Percentiles rank a stretch among this genome's conserved stretches.
Conservation (phyloP, 2,113 vertebrate species). For the Piaya cayana region DNA sequence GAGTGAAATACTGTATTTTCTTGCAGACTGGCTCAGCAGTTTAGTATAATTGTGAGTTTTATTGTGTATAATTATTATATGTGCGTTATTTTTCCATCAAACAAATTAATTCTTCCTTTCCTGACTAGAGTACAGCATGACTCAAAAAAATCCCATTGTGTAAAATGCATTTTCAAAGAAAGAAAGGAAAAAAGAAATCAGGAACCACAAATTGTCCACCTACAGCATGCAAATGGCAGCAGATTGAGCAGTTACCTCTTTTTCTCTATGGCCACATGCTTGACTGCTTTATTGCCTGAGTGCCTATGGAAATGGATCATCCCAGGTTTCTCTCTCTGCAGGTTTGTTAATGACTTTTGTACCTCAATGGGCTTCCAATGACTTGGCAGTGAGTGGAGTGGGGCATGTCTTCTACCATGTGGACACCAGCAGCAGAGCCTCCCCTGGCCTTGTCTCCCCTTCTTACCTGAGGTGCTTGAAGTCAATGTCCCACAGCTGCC, state of each 20-base stretch:
- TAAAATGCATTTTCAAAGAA: not conserved
- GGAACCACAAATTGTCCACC: not conserved
- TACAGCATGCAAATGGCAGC: not conserved
- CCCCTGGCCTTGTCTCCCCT: not conserved
- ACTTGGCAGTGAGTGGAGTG: not conserved
- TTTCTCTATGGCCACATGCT: accelerated
- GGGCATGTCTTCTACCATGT: not conserved
- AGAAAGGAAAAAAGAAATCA: not conserved
- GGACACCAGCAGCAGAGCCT: not conserved
- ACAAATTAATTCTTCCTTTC: not conserved
- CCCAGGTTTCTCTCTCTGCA: not conserved
- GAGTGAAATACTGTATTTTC: not conserved
- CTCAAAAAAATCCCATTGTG: not conserved
- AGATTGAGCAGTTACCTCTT: not conserved
- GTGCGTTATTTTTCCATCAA: not conserved
- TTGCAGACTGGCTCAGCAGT: not conserved
- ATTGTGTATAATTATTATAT: not conserved
- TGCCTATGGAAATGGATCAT: not conserved
- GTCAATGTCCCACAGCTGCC: not conserved
- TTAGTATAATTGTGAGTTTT: not conserved
- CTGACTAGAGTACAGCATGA: not conserved
- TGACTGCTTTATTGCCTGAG: not conserved
- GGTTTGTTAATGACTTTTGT: not conserved
- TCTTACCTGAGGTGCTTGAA: not conserved
- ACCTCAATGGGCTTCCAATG: not conserved